These are phyloP conservation scores for Drosophila melanosoma DNA, from an alignment of 2,888 invertebrate species.

Conservation along the genomic window DNA sequence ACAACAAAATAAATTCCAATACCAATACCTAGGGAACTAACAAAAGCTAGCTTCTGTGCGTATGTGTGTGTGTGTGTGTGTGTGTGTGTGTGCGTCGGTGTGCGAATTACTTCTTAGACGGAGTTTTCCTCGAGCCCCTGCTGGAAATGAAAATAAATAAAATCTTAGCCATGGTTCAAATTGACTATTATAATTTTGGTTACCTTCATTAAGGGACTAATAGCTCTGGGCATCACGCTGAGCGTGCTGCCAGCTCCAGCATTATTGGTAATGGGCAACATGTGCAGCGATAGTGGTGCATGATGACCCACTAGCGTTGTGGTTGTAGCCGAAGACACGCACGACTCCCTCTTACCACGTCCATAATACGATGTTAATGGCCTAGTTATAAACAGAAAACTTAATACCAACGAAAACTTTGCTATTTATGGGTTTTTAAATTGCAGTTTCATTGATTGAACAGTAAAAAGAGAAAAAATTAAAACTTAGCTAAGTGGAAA, in stretches of 20 bases:
- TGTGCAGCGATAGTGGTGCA: slow-evolving; percentile 79
- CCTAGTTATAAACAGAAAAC: slow-evolving; percentile 83
- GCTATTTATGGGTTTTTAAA: not conserved
- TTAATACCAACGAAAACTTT: slow-evolving; percentile 32
- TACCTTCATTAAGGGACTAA: slow-evolving; percentile 85
- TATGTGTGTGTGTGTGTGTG: slow-evolving; percentile 1
- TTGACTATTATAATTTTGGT: slow-evolving; percentile 13
- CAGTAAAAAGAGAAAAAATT: not conserved
- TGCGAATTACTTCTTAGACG: slow-evolving; percentile 65
- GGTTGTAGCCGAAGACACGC: slow-evolving; percentile 92
- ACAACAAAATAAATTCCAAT: slow-evolving; percentile 17
- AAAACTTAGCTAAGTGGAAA: not conserved
- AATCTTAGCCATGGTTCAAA: slow-evolving; percentile 10
- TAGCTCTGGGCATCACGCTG: slow-evolving; percentile 81
- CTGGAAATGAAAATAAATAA: slow-evolving; percentile 50
- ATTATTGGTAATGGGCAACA: slow-evolving; percentile 70
- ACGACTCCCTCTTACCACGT: slow-evolving; percentile 90
- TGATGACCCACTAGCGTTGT: slow-evolving; percentile 88
- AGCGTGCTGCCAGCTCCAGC: slow-evolving; percentile 67
- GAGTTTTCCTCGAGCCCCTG: slow-evolving; percentile 85
- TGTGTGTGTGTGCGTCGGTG: not conserved
- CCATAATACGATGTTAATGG: slow-evolving; percentile 88
- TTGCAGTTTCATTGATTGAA: not conserved
- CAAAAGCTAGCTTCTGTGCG: slow-evolving; percentile 18
- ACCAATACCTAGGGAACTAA: slow-evolving; percentile 39